Evolutionary conservation across 2,113 vertebrate species (phyloP).

Genomic region (Ariopsis seemanni): DNA sequence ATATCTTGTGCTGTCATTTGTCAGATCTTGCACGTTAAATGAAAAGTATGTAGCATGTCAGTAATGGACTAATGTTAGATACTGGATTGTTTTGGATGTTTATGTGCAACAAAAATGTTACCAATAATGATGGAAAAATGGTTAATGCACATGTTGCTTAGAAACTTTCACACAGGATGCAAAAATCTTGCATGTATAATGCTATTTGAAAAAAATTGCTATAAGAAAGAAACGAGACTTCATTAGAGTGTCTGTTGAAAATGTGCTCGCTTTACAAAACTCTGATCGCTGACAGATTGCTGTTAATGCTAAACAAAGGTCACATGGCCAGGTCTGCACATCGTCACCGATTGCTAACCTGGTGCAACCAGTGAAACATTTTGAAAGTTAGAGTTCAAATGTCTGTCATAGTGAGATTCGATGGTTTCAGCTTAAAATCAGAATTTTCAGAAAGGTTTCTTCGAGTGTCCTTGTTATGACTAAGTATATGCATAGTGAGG

Average conservation of each 20-base stretch:
- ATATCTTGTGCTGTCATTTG: neutral
- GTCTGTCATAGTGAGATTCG: neutral
- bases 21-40: neutral
- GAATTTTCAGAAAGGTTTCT: neutral
- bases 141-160: neutral
- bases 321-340: neutral
- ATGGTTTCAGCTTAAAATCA: neutral
- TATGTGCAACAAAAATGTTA: neutral
- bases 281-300: too few species aligned
- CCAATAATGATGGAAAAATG: neutral
- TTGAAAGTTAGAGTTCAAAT: neutral
- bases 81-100: neutral
- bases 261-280: too few species aligned
- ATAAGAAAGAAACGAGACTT: neutral
- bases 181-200: too few species aligned
- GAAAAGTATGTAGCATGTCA: neutral
- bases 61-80: neutral
- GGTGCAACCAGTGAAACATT: neutral
- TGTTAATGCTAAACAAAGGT: neutral
- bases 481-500: neutral
- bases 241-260: too few species aligned
- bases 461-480: neutral
- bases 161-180: too few species aligned
- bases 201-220: too few species aligned
- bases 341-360: neutral